Conservation (phyloP, 1,140 invertebrate genomes). For the Lucilia sericata region DNA sequence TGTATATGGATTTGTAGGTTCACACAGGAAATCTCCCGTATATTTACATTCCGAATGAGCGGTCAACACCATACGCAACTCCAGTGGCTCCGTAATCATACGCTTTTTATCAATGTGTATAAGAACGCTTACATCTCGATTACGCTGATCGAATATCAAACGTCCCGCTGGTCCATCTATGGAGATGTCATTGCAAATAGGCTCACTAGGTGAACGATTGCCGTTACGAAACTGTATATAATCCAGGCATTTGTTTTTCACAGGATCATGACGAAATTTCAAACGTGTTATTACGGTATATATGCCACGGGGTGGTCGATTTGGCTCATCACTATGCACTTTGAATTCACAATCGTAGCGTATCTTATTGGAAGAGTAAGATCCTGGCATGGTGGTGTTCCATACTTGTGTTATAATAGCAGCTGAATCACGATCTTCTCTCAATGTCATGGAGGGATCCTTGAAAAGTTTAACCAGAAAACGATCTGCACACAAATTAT, state of each 20-base stretch:
- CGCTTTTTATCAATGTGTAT: constrained; percentile 59
- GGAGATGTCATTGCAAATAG: constrained; percentile 59
- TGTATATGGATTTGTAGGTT: constrained; percentile 61
- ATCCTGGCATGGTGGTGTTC: constrained; percentile 60
- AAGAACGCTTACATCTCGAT: constrained; percentile 59
- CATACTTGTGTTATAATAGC: constrained; percentile 62
- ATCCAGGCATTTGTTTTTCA: constrained; percentile 58
- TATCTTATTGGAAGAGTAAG: constrained; percentile 58
- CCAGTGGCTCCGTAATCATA: constrained; percentile 59
- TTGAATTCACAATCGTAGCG: constrained; percentile 64
- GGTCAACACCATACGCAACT: constrained; percentile 62
- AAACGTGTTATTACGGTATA: constrained; percentile 62
- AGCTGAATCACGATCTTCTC: constrained; percentile 61
- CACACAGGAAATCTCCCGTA: constrained; percentile 58
- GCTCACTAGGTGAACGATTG: constrained; percentile 60
- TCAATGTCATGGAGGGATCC: constrained; percentile 56
- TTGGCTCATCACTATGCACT: constrained; percentile 58
- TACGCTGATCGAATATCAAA: constrained; percentile 60
- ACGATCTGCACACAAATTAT: constrained; percentile 27
- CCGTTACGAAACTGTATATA: constrained; percentile 63
- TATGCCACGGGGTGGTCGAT: constrained; percentile 60
- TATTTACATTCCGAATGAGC: constrained; percentile 61
- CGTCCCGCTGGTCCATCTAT: constrained; percentile 57
- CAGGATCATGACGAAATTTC: constrained; percentile 61
- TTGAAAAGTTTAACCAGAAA: background rate